phyloP scores from a whole-genome alignment of 2,113 vertebrate species.

The Pitta sordida region DNA sequence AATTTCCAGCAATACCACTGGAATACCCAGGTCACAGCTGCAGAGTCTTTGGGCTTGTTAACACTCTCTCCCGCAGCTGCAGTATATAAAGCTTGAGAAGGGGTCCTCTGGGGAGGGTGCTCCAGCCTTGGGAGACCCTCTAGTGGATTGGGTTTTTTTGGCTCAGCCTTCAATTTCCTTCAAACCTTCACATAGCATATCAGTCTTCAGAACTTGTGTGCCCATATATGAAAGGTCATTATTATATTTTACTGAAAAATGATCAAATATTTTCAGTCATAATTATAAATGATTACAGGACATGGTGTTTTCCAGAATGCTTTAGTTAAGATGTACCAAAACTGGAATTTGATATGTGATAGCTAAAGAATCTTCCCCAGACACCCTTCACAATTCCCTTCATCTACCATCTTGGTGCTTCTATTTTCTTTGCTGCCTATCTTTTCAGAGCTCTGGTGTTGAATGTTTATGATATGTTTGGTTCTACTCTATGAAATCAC shows the following conservation, averaged over 20 bases:
- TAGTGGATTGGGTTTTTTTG: too few species aligned
- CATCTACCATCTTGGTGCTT: neutral
- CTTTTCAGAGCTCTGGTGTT: neutral
- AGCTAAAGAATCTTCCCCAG: neutral
- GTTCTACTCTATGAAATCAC: neutral
- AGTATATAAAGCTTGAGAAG: too few species aligned
- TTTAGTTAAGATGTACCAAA: neutral
- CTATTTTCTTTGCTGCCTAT: neutral
- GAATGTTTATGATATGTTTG: constrained; percentile 27
- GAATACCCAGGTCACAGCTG: too few species aligned
- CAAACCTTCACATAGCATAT: too few species aligned
- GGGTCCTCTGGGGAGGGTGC: too few species aligned
- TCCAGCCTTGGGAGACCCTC: too few species aligned
- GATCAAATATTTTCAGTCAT: neutral
- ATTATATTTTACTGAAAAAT: neutral
- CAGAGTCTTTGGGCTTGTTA: too few species aligned
- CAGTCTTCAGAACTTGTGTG: too few species aligned
- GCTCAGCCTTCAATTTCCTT: too few species aligned
- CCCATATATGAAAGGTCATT: neutral
- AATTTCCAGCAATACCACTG: too few species aligned
- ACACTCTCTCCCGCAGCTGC: too few species aligned
- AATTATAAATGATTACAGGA: neutral
- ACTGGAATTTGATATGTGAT: neutral
- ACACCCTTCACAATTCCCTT: neutral
- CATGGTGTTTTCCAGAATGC: neutral